These are phyloP conservation scores for Keiferia lycopersicella DNA, from an alignment of 2,888 invertebrate species.

Conservation along the genomic window DNA sequence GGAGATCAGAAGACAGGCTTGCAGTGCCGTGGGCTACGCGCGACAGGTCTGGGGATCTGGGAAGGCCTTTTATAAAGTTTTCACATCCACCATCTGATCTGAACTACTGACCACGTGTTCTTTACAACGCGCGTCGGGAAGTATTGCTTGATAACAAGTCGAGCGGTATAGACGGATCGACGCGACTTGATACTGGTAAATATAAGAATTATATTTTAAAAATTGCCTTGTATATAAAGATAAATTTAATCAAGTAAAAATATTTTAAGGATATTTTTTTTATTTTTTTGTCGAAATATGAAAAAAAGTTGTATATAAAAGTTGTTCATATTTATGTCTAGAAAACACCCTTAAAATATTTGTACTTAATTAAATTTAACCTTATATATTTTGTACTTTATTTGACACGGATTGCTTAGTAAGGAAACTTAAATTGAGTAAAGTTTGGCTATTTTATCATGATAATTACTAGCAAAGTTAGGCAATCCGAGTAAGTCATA, in stretches of 20 bases:
- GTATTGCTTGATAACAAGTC: constrained; percentile 56
- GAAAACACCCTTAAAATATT: too few species aligned
- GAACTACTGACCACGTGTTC: constrained; percentile 57
- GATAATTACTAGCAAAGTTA: too few species aligned
- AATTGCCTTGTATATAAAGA: too few species aligned
- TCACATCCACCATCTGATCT: constrained; percentile 48
- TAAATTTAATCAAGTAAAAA: too few species aligned
- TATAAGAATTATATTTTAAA: neutral
- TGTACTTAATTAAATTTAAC: too few species aligned
- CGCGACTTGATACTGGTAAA: constrained; percentile 46
- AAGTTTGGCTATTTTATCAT: too few species aligned
- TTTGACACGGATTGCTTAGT: neutral
- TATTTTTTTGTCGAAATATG: too few species aligned
- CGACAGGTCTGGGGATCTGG: constrained; percentile 52
- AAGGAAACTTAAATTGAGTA: neutral
- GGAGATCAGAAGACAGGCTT: constrained; percentile 42
- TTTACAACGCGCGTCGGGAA: constrained; percentile 51
- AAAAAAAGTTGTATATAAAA: too few species aligned
- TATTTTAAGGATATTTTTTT: too few species aligned
- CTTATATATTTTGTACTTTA: too few species aligned
- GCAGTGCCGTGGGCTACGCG: constrained; percentile 49
- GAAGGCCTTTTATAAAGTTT: constrained; percentile 72
- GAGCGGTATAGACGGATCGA: constrained; percentile 37
- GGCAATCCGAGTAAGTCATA: too few species aligned
- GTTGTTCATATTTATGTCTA: too few species aligned